Conservation (phyloP, 2,113 vertebrate species). For the Lampris megalopsis region DNA sequence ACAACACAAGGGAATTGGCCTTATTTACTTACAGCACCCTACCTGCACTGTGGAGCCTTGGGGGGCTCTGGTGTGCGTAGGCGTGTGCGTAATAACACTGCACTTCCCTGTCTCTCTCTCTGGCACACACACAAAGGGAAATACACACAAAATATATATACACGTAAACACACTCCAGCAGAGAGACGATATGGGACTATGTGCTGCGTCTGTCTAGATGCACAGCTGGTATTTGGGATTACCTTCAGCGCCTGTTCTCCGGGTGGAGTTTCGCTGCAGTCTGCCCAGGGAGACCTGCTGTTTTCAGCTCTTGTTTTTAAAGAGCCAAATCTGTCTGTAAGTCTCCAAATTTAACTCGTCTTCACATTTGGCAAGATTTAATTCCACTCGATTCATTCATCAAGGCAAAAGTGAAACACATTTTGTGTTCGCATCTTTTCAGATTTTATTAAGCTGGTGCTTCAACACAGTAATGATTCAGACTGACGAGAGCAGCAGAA, state of each 20-base stretch:
- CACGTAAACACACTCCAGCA: slow-evolving; percentile 31
- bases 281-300: slow-evolving; percentile 25
- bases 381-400: slow-evolving; percentile 17
- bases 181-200: slow-evolving; percentile 51
- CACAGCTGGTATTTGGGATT: slow-evolving; percentile 32
- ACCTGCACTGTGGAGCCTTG: slow-evolving; percentile 39
- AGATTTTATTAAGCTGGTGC: slow-evolving; percentile 5
- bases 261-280: slow-evolving; percentile 20
- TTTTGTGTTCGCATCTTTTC: neutral
- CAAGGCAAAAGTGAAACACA: neutral
- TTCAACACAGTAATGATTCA: neutral
- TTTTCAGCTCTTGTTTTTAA: slow-evolving; percentile 44
- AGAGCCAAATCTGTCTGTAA: slow-evolving; percentile 8
- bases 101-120: slow-evolving; percentile 22
- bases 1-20: slow-evolving; percentile 44
- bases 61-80: slow-evolving; percentile 60
- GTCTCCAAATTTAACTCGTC: slow-evolving; percentile 6
- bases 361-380: slow-evolving; percentile 6
- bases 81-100: slow-evolving; percentile 49
- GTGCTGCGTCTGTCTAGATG: slow-evolving; percentile 38
- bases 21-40: slow-evolving; percentile 71
- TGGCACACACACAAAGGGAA: slow-evolving; percentile 20
- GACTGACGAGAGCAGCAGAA: neutral
- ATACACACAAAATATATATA: slow-evolving; percentile 4
- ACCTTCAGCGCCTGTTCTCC: slow-evolving; percentile 8